Evolutionary conservation across 1,140 invertebrate species (phyloP).

Genomic region (Hirudo medicinalis): DNA sequence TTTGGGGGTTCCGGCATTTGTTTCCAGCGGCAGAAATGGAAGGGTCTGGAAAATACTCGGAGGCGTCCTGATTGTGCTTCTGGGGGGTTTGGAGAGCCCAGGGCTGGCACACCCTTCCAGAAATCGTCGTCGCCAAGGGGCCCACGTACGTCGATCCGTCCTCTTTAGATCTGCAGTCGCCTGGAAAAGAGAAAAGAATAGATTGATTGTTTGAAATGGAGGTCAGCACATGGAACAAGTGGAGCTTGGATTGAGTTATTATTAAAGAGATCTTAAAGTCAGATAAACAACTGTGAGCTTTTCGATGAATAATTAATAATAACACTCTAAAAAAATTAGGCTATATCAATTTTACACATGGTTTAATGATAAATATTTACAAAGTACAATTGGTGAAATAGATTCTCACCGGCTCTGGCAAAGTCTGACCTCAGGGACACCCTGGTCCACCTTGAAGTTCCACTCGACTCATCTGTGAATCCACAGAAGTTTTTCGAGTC

Average conservation of each 20-base stretch:
- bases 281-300: no score
- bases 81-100: constrained; percentile 2
- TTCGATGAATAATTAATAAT: no score
- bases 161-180: constrained; percentile 4
- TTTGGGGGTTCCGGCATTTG: constrained; percentile 9
- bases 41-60: constrained; percentile 8
- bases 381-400: no score
- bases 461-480: neutral
- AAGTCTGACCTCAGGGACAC: neutral
- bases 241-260: no score
- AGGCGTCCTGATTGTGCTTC: constrained; percentile 8
- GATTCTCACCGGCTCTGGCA: neutral
- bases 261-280: no score
- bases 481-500: neutral
- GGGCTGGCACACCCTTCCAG: constrained; percentile 1
- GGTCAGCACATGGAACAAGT: no score
- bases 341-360: no score
- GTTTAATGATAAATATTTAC: no score
- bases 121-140: neutral
- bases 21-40: neutral
- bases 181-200: neutral
- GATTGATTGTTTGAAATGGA: neutral
- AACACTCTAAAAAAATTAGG: no score
- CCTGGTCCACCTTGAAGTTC: neutral
- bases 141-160: constrained; percentile 3